phyloP scores from a whole-genome alignment of 2,888 invertebrate genomes.

The Sinodicranocentrus sp. region DNA sequence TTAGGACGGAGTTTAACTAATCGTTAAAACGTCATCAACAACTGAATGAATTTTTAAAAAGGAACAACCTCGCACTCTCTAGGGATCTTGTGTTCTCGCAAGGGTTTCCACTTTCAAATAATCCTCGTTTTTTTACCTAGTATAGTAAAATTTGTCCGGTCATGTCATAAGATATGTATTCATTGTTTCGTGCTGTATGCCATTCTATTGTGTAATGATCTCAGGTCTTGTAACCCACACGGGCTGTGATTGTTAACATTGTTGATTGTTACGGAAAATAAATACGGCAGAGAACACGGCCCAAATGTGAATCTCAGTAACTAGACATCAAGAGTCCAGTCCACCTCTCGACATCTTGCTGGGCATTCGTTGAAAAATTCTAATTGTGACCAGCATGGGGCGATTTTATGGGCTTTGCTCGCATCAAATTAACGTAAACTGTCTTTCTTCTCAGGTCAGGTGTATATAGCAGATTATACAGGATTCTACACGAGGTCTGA shows the following conservation, averaged over 20 bases:
- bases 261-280: too few species aligned
- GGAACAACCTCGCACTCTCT: too few species aligned
- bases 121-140: too few species aligned
- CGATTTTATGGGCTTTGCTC: slow-evolving; percentile 72
- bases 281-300: not conserved
- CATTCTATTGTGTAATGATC: slow-evolving; percentile 26
- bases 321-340: slow-evolving; percentile 10
- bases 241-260: too few species aligned
- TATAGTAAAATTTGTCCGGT: too few species aligned
- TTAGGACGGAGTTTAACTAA: slow-evolving; percentile 10
- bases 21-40: slow-evolving; percentile 13
- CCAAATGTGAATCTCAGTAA: slow-evolving; percentile 1
- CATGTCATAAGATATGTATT: too few species aligned
- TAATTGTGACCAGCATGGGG: slow-evolving; percentile 76
- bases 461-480: not conserved
- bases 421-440: slow-evolving; percentile 73
- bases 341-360: slow-evolving; percentile 44
- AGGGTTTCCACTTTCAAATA: too few species aligned
- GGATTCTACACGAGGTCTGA: too few species aligned
- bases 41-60: too few species aligned
- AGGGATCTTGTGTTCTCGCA: too few species aligned
- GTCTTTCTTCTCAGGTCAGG: not conserved
- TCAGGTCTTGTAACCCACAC: slow-evolving; percentile 38
- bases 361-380: slow-evolving; percentile 58
- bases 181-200: not conserved